Evolutionary conservation across 2,888 invertebrate genomes (phyloP).

Genomic region (Caenorhabditis japonica): DNA sequence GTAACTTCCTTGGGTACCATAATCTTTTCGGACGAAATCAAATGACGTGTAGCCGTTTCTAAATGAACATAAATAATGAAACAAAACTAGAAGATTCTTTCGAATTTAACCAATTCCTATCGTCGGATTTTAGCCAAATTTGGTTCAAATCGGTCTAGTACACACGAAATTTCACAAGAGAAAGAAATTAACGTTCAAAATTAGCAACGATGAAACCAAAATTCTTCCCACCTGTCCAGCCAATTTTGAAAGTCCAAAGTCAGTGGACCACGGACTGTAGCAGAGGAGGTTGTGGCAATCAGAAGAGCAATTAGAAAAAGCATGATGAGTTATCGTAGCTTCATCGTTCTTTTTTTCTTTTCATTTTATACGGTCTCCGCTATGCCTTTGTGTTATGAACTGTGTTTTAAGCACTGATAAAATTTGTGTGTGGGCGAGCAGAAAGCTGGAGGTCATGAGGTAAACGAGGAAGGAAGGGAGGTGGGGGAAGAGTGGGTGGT

Average conservation of each 20-base stretch:
- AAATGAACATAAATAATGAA: no score
- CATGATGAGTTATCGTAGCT: constrained; percentile 9
- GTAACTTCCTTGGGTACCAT: constrained; percentile 61
- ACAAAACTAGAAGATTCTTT: no score
- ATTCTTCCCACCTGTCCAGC: constrained; percentile 25
- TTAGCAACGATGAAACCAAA: background rate
- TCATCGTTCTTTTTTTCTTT: constrained; percentile 11
- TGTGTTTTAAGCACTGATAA: constrained; percentile 43
- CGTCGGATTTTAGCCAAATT: no score
- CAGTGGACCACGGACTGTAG: constrained; percentile 39
- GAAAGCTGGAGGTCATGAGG: no score
- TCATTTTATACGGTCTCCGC: constrained; percentile 22
- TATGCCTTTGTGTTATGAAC: constrained; percentile 32
- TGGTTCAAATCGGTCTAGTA: no score
- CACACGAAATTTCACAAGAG: no score
- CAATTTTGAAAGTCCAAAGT: constrained; percentile 50
- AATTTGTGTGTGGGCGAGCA: constrained; percentile 30
- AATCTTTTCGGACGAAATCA: constrained; percentile 54
- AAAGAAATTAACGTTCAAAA: background rate
- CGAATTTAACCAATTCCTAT: no score
- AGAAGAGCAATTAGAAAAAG: background rate
- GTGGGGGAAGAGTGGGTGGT: constrained; percentile 10
- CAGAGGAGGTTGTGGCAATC: background rate
- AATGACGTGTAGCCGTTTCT: constrained; percentile 53
- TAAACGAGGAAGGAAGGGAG: background rate